A percentile compares a stretch with the other conserved stretches of the same genome.
These are phyloP conservation scores for Trimorus sp. DNA, from an alignment of 2,888 invertebrate genomes.

Conservation along the genomic window DNA sequence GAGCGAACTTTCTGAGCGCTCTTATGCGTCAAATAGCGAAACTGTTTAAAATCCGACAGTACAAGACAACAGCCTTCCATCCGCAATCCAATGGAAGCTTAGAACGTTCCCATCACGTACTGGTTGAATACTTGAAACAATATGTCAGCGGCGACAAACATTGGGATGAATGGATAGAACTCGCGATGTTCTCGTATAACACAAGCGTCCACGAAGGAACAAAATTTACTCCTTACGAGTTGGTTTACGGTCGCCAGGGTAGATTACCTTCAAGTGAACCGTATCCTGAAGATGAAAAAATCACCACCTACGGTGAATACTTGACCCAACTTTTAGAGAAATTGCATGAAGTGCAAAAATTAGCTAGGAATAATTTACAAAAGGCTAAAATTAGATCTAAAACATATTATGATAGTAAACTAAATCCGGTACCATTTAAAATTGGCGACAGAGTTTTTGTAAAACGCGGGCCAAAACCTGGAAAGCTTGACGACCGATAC, in stretches of 20 bases:
- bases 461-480: too few species aligned
- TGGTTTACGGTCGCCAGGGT: not conserved
- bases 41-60: not conserved
- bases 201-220: not conserved
- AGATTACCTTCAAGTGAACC: not conserved
- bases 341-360: slow-evolving; percentile 12
- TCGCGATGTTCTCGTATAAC: slow-evolving; percentile 6
- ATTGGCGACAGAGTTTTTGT: too few species aligned
- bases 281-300: not conserved
- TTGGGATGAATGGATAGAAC: slow-evolving; percentile 10
- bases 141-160: not conserved
- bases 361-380: slow-evolving; percentile 42
- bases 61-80: slow-evolving; percentile 7
- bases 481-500: too few species aligned
- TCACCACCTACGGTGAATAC: slow-evolving; percentile 1
- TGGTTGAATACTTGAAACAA: slow-evolving; percentile 12
- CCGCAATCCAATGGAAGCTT: slow-evolving; percentile 1
- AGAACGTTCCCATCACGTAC: not conserved
- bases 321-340: not conserved
- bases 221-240: not conserved
- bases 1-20: not conserved
- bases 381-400: slow-evolving; percentile 2
- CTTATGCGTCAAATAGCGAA: not conserved
- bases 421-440: slow-evolving; percentile 9
- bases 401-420: slow-evolving; percentile 50